phyloP scores from a whole-genome alignment of 2,113 vertebrate species.

The Cottus gobio region DNA sequence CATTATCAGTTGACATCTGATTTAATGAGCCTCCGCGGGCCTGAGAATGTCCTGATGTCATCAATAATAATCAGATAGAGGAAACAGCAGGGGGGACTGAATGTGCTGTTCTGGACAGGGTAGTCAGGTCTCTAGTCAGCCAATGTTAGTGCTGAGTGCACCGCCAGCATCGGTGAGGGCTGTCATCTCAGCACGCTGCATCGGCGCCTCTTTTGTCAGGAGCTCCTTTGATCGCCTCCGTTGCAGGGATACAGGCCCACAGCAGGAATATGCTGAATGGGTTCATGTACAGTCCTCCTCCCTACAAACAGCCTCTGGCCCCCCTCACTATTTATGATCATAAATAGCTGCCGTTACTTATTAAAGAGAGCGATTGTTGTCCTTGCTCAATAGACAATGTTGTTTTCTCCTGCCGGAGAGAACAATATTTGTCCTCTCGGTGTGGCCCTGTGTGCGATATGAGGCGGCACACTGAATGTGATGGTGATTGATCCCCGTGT shows the following conservation, averaged over 20 bases:
- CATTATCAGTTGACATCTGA: constrained; percentile 59
- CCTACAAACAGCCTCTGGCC: constrained; percentile 62
- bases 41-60: constrained; percentile 62
- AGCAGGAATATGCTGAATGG: constrained; percentile 77
- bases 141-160: constrained; percentile 70
- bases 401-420: constrained; percentile 62
- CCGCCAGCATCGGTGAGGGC: constrained; percentile 59
- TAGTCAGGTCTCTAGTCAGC: constrained; percentile 73
- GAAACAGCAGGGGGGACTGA: constrained; percentile 44
- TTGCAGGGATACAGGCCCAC: constrained; percentile 66
- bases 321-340: constrained; percentile 68
- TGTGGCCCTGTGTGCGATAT: constrained; percentile 51
- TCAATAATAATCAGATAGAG: constrained; percentile 67
- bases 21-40: constrained; percentile 69
- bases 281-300: constrained; percentile 68
- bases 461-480: constrained; percentile 44
- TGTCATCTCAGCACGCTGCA: constrained; percentile 74
- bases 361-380: constrained; percentile 73
- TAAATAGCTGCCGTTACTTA: constrained; percentile 72
- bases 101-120: constrained; percentile 65
- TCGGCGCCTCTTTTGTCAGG: constrained; percentile 74
- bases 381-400: constrained; percentile 70
- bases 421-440: constrained; percentile 68
- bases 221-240: constrained; percentile 71
- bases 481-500: constrained; percentile 72